Conservation (phyloP, 2,888 invertebrate genomes). For the Drymonia ruficornis region DNA sequence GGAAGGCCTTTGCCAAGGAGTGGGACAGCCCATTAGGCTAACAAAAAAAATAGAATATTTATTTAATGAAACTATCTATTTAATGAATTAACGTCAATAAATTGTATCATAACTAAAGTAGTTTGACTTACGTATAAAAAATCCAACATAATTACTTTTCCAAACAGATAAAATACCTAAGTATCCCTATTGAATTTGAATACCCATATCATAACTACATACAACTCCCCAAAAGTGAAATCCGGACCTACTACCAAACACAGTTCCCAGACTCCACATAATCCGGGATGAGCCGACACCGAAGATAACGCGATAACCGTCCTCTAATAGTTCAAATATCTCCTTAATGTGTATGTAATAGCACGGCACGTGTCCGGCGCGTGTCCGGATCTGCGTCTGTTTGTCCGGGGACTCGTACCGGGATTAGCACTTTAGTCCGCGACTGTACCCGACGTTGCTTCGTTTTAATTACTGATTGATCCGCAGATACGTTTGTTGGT, state of each 20-base stretch:
- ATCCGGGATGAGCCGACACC: conserved; percentile 64
- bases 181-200: neutral
- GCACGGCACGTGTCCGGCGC: conserved; percentile 63
- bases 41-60: too few species aligned
- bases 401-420: conserved; percentile 64
- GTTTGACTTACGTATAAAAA: too few species aligned
- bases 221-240: conserved; percentile 18
- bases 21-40: too few species aligned
- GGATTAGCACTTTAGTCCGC: conserved; percentile 77
- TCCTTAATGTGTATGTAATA: conserved; percentile 76
- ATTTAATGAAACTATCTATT: too few species aligned
- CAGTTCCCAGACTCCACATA: conserved; percentile 63
- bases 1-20: too few species aligned
- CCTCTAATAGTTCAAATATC: conserved; percentile 73
- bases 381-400: conserved; percentile 48
- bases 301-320: conserved; percentile 77
- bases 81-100: too few species aligned
- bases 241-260: conserved; percentile 14
- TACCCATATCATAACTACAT: neutral
- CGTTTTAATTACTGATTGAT: conserved; percentile 79
- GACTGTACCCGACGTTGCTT: conserved; percentile 46
- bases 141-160: too few species aligned
- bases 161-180: too few species aligned
- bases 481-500: conserved; percentile 58
- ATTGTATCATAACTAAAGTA: too few species aligned